Base-by-base conservation (phyloP, 2,888 invertebrate species). In the Ypsolopha scabrella region DNA sequence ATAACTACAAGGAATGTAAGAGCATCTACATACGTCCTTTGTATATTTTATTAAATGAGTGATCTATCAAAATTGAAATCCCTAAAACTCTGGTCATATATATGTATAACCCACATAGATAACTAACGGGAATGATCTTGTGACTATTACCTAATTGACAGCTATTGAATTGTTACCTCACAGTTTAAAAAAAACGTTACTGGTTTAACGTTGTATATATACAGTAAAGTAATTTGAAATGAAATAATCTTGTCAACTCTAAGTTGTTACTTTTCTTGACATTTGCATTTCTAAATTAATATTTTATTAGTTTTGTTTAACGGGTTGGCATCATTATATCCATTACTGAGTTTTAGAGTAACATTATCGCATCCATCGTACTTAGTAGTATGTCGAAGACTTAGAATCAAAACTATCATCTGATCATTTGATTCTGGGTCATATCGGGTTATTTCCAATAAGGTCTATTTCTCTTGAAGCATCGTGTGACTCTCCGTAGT, bases 291-390 rank as follows among this genome's bases (percentile, higher is more conserved):
- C 36, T 44, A 10, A 44, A 24, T 50, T 33, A n/a, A 8, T 6
- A 33, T 45, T 24, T 24, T 4, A 24, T 24, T 55, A 52, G 46
- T 58, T 61, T 56, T 47, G 63, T 60, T 62, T 58, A 55, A 60
- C 63, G 54, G 60, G 60, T 62, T 63, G 59, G 57, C 52, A 62
- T 60, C 60, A 61, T 63, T 60, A 60, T 55, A 53, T 52, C 56
- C 60, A 63, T 60, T 54, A 58, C 34, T 43, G 41, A 41, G 39
- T 9, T 37, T 49, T 51, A 54, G 53, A 57, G 53, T 55, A 58
- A 60, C 60, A 56, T 61, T 49, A 48, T 44, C 55, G 55, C 52
- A 58, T 52, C 58, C 54, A 57, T 55, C 51, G 55, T 46, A 35
- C 10, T n/a, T 35, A 11, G 11, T 11, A 10, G 34, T 46, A 35